Evolutionary conservation across 2,113 vertebrate genomes (phyloP), one percentile per base, ranked within the genome.

Genomic region (Gracilinanus agilis): DNA sequence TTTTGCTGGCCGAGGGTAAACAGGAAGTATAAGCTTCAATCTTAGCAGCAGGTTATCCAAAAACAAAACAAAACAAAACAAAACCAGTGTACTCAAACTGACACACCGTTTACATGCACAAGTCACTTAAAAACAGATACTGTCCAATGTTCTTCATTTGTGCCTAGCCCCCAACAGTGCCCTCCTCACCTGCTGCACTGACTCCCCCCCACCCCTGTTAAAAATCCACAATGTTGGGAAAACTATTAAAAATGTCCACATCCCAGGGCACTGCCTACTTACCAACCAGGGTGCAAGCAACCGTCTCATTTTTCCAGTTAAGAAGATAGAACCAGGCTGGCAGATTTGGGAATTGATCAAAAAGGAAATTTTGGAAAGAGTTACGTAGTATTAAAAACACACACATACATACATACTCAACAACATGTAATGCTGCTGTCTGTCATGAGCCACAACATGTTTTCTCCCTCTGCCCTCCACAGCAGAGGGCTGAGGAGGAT

Each of bases 321-420:
- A 97, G 98, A 98, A 97, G 98, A 98, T 97, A 99, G 98, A 98
- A 98, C 67, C 98, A 98, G 98, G 98, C 98, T 98, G 98, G 98
- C 98, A 99, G 98, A 98, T 98, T 99, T 98, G 97, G 98, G 98
- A 98, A 98, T 98, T 98, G 98, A 99, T 98, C 98, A 98, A 98
- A 99, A 99, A 98, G 96, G 98, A 98, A 98, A 98, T 98, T 98
- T 98, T 98, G 98, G 92, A 98, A 98, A 99, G 98, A 98, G 98
- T 98, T 98, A 98, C 97, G 97, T 93, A 98, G 98, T 96, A 98
- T 96, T 97, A 98, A 98, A 98, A 90, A 96, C 93, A 96, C 90
- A 89, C 27, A 91, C 94, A 44, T 21, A 4, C 4, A 54, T 92
- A 96, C 97, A 98, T 23, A 61, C 0, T 0, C 96, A 97, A 97